Percentiles rank a stretch among this genome's conserved stretches.
These are phyloP conservation scores for Bettongia penicillata DNA, from an alignment of 2,113 vertebrate species.

Conservation along the genomic window DNA sequence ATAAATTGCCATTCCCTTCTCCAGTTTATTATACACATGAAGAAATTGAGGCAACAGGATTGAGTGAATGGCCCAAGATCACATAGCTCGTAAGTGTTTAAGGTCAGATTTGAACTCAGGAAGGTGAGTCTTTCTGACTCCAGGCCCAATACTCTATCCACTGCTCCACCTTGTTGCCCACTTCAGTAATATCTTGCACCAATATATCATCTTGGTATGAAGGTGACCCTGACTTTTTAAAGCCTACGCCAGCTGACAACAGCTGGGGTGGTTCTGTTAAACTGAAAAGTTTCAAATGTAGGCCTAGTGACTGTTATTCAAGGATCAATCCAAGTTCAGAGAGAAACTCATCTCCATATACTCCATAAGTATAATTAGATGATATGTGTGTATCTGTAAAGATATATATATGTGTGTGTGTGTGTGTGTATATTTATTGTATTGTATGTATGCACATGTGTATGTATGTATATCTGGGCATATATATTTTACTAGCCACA, in stretches of 20 bases:
- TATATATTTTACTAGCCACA: neutral
- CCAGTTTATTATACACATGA: neutral
- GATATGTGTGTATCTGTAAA: neutral
- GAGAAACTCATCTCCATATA: neutral
- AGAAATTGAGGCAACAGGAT: neutral
- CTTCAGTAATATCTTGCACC: neutral
- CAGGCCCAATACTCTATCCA: neutral
- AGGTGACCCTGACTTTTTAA: neutral
- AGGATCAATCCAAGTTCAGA: too few relatives aligned
- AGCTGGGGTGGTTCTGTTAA: neutral
- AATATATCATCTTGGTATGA: neutral
- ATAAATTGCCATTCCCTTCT: neutral
- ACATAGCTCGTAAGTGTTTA: neutral
- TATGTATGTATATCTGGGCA: neutral
- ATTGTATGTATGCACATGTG: neutral
- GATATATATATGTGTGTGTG: neutral
- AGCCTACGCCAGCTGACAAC: neutral
- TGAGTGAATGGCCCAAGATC: neutral
- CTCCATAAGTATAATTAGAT: neutral
- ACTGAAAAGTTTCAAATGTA: neutral
- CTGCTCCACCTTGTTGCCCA: neutral
- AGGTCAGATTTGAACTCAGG: neutral
- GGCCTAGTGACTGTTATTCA: neutral
- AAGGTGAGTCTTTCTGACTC: neutral
- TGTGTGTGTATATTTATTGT: neutral